These are phyloP conservation scores for Scolopax mira DNA, from an alignment of 2,113 vertebrate genomes.

Conservation along the genomic window DNA sequence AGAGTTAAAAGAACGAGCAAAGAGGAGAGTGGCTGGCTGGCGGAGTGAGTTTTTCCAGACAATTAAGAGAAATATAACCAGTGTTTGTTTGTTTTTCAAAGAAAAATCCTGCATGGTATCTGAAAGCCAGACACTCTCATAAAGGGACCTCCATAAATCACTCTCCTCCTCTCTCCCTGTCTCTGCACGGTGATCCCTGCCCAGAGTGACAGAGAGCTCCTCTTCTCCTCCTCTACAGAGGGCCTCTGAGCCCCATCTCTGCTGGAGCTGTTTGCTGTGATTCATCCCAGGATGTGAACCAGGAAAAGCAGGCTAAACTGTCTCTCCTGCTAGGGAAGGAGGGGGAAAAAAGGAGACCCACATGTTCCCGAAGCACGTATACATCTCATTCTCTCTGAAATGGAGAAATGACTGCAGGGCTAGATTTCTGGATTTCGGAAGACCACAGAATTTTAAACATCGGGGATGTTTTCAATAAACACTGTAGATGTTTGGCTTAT, in stretches of 20 bases:
- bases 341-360: background rate
- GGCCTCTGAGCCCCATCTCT: background rate
- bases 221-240: background rate
- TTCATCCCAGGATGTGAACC: constrained; percentile 57
- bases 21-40: background rate
- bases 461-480: constrained; percentile 77
- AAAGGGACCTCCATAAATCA: constrained; percentile 29
- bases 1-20: constrained; percentile 40
- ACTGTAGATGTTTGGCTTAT: constrained; percentile 68
- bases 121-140: constrained; percentile 4
- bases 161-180: background rate
- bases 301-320: constrained; percentile 52
- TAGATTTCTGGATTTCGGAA: constrained; percentile 54
- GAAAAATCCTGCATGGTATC: background rate
- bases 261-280: constrained; percentile 35
- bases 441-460: constrained; percentile 50
- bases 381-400: constrained; percentile 46
- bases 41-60: constrained; percentile 29
- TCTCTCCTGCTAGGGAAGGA: constrained; percentile 16
- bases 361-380: constrained; percentile 34
- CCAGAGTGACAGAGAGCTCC: background rate
- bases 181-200: background rate
- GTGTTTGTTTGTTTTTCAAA: constrained; percentile 39
- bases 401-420: constrained; percentile 61
- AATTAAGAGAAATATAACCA: constrained; percentile 9